Conservation (phyloP, 2,113 vertebrate genomes). For the Malurus cyaneus region DNA sequence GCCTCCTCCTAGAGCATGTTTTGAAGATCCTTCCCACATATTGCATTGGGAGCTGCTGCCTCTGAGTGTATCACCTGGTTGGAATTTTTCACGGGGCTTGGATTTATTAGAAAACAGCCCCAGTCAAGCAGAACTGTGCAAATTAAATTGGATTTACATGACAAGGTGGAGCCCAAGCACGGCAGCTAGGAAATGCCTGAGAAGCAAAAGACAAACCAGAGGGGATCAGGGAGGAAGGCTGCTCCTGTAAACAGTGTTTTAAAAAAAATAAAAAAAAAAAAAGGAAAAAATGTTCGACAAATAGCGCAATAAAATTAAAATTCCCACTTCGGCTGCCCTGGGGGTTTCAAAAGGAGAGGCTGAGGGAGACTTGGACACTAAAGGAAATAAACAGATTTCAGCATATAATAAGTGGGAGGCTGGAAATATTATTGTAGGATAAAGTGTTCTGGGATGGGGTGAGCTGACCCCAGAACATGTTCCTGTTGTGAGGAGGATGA, state of each 20-base stretch:
- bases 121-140: slow-evolving; percentile 76
- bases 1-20: slow-evolving; percentile 29
- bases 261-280: not conserved
- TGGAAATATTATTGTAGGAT: slow-evolving; percentile 57
- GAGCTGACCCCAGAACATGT: not conserved
- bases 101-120: slow-evolving; percentile 62
- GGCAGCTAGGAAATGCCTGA: slow-evolving; percentile 58
- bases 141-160: slow-evolving; percentile 80
- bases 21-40: slow-evolving; percentile 4
- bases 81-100: slow-evolving; percentile 73
- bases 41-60: slow-evolving; percentile 18
- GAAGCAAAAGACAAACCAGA: slow-evolving; percentile 37
- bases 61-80: slow-evolving; percentile 71
- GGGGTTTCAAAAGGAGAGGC: slow-evolving; percentile 47
- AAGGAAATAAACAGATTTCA: slow-evolving; percentile 66
- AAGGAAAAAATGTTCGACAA: not conserved
- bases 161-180: slow-evolving; percentile 53
- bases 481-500: not conserved
- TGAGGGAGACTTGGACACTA: slow-evolving; percentile 27
- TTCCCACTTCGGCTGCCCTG: slow-evolving; percentile 44
- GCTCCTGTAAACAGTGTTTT: slow-evolving; percentile 27
- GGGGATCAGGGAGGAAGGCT: not conserved
- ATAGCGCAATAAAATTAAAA: slow-evolving; percentile 66
- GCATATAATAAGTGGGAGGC: slow-evolving; percentile 19
- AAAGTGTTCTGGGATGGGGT: slow-evolving; percentile 27